These are phyloP conservation scores for Macrosiphum euphorbiae DNA, from an alignment of 2,888 invertebrate species.

Conservation along the genomic window DNA sequence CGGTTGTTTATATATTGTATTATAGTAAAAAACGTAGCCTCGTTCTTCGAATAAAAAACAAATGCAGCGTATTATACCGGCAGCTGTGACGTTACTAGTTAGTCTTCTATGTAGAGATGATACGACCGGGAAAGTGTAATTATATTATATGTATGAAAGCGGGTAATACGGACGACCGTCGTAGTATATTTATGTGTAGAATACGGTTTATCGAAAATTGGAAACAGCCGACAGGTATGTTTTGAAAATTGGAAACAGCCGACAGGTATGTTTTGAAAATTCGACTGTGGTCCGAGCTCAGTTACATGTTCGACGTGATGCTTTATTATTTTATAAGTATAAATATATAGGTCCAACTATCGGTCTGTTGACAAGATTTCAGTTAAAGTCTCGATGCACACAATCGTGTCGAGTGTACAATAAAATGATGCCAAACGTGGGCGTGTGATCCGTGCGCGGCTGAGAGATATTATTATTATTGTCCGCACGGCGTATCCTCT, in stretches of 20 bases:
- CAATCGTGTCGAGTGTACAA: background rate
- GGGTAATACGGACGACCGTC: background rate
- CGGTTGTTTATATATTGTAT: background rate
- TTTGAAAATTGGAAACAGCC: background rate
- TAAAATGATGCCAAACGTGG: constrained; percentile 37
- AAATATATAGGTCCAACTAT: background rate
- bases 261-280: background rate
- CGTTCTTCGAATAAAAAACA: background rate
- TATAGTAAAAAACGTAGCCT: background rate
- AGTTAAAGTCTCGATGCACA: background rate
- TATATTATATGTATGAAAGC: background rate
- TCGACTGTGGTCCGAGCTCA: background rate
- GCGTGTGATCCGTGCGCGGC: constrained; percentile 18
- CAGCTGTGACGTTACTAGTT: background rate
- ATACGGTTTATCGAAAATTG: background rate
- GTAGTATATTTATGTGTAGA: background rate
- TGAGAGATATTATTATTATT: background rate
- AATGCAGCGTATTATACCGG: background rate
- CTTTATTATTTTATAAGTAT: background rate
- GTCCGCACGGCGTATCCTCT: background rate
- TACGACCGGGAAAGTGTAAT: background rate
- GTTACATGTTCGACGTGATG: background rate
- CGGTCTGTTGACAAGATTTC: background rate
- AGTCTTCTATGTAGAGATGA: background rate
- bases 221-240: background rate